These are phyloP conservation scores for Campoletis raptor DNA, from an alignment of 2,888 invertebrate species.

Conservation along the genomic window DNA sequence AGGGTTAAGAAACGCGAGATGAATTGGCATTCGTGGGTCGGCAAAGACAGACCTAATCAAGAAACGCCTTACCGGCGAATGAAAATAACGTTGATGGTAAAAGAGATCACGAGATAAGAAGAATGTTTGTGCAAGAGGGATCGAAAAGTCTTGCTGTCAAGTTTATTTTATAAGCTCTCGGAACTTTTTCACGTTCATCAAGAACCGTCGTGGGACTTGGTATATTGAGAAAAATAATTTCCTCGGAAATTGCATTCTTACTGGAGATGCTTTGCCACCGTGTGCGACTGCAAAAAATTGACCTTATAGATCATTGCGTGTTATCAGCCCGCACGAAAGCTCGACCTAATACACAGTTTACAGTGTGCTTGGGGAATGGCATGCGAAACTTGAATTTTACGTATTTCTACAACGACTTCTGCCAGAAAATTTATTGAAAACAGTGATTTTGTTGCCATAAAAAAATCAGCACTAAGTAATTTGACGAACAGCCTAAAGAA, in stretches of 20 bases:
- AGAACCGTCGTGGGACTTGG: constrained; percentile 21
- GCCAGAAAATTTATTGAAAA: no score
- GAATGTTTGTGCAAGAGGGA: not conserved
- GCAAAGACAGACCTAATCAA: constrained; percentile 45
- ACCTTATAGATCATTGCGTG: not conserved
- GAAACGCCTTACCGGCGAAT: constrained; percentile 24
- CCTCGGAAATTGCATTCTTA: constrained; percentile 56
- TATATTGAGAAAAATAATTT: constrained; percentile 54
- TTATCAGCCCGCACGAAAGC: not conserved
- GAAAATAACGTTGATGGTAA: constrained; percentile 6
- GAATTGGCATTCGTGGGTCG: constrained; percentile 14
- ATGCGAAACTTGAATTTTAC: no score
- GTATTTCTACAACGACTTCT: no score
- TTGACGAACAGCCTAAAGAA: no score
- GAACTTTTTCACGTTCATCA: constrained; percentile 40
- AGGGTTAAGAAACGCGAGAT: constrained; percentile 4
- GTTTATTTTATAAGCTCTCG: not conserved
- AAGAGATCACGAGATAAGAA: not conserved
- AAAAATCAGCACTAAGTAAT: no score
- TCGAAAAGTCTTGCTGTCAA: not conserved
- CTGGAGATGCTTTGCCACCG: constrained; percentile 9
- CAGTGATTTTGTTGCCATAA: no score
- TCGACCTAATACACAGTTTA: no score
- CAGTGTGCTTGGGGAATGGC: no score
- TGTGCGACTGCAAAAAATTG: not conserved